Base-by-base conservation (phyloP, 2,797 vertebrate species). In the Acanthurus tractus region DNA sequence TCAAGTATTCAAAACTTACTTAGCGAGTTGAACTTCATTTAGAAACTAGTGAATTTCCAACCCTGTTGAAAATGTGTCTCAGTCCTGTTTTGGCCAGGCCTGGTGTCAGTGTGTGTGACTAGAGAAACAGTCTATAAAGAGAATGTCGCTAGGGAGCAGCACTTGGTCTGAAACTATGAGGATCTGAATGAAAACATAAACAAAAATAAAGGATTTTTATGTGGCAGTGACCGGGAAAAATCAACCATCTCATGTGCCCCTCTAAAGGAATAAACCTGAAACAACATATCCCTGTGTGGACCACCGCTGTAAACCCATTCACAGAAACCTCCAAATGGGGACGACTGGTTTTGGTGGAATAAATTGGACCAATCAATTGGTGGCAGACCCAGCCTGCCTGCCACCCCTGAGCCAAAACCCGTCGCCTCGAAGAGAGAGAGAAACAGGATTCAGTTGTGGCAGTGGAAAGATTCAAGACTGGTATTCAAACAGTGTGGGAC, bases 91-190 rank as follows among this genome's bases (percentile, higher is more conserved):
- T 25, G 87, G 84, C 86, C 92, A 89, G 91, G 90, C 77, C 86
- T 86, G 86, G 87, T 84, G 88, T 93, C 93, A 94, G 93, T 94
- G 93, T 93, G 90, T 92, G 89, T 90, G 92, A 94, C 93, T 94
- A 93, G 79, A 93, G 87, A 84, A 93, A 92, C 88, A 92, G 93
- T 93, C 91, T 88, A 86, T 78, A 74, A 79, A 86, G 85, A 88
- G 75, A 85, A 81, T 85, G 81, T 85, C 69, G 87, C 74, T 46
- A 85, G 72, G 88, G 82, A 92, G 93, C 92, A 92, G 93, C 91
- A 81, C 86, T 86, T 73, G 79, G 90, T 85, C 87, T 89, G 83
- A 70, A 90, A 77, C 84, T 87, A 90, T 74, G 61, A 66, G 89
- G 77, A 86, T 73, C 81, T 72, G 65, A 74, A 62, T 44, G 45